A percentile compares a stretch with the other conserved stretches of the same genome.
These are phyloP conservation scores for Drosophila ogumai DNA, from an alignment of 1,140 invertebrate genomes.

Conservation along the genomic window DNA sequence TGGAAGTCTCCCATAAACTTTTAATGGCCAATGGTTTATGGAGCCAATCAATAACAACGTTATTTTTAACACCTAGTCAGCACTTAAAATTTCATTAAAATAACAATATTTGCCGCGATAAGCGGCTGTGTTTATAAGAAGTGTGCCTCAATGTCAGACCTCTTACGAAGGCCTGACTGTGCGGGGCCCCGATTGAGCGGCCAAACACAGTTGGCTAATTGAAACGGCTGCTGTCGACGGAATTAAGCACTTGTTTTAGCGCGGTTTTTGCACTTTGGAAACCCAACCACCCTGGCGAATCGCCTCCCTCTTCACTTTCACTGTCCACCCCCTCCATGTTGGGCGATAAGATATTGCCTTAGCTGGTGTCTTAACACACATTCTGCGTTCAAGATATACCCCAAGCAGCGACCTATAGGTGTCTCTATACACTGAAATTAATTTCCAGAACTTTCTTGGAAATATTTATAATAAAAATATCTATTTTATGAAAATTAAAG, in stretches of 20 bases:
- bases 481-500: no score
- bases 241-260: slow-evolving; percentile 47
- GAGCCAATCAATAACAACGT: slow-evolving; percentile 29
- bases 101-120: slow-evolving; percentile 35
- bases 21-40: slow-evolving; percentile 33
- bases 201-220: slow-evolving; percentile 32
- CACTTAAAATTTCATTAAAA: slow-evolving; percentile 56
- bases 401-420: not conserved
- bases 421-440: not conserved
- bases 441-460: not conserved
- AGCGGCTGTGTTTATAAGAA: not conserved
- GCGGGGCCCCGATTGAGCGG: not conserved
- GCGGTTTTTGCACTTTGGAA: slow-evolving; percentile 31
- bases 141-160: slow-evolving; percentile 38
- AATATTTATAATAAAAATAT: no score
- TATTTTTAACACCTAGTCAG: slow-evolving; percentile 24
- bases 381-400: slow-evolving; percentile 7
- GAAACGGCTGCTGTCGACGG: slow-evolving; percentile 37
- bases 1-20: slow-evolving; percentile 41
- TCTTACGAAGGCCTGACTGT: slow-evolving; percentile 35
- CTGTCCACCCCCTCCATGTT: not conserved
- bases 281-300: not conserved
- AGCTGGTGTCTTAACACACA: slow-evolving; percentile 26
- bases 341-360: slow-evolving; percentile 33
- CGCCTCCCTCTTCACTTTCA: slow-evolving; percentile 6